Conservation (phyloP, 2,888 invertebrate genomes). For the Scelioninae gen. 1 region DNA sequence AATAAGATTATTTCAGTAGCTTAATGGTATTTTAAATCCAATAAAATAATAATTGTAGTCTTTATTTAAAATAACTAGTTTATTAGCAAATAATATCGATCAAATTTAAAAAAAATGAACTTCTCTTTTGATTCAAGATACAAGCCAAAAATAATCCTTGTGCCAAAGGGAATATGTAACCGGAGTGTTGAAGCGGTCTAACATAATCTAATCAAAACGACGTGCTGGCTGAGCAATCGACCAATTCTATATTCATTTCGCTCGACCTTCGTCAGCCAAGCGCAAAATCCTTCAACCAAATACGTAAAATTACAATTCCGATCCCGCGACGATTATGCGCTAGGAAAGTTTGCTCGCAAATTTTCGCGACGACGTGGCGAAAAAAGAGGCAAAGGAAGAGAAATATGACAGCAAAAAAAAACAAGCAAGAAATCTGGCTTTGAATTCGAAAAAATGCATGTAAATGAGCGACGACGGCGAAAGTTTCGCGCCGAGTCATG, state of each 20-base stretch:
- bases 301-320: conserved; percentile 31
- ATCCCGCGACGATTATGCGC: conserved; percentile 31
- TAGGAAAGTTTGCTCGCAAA: conserved; percentile 40
- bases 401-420: background rate
- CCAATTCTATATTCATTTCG: conserved; percentile 42
- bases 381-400: background rate
- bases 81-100: no score
- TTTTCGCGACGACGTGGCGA: conserved; percentile 7
- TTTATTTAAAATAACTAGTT: no score
- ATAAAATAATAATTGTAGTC: no score
- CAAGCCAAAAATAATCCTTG: no score
- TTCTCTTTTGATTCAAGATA: no score
- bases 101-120: no score
- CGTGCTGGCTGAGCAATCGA: conserved; percentile 24
- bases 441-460: conserved; percentile 54
- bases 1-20: no score
- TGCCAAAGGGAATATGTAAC: background rate
- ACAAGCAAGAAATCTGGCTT: conserved; percentile 6
- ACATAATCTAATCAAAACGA: conserved; percentile 49
- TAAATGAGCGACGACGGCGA: conserved; percentile 34
- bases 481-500: conserved; percentile 44
- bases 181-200: conserved; percentile 17
- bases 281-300: conserved; percentile 24
- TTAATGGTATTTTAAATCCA: no score
- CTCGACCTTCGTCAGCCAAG: conserved; percentile 23